These are phyloP conservation scores for Equus quagga DNA, from an alignment of 2,113 vertebrate species.

Conservation along the genomic window DNA sequence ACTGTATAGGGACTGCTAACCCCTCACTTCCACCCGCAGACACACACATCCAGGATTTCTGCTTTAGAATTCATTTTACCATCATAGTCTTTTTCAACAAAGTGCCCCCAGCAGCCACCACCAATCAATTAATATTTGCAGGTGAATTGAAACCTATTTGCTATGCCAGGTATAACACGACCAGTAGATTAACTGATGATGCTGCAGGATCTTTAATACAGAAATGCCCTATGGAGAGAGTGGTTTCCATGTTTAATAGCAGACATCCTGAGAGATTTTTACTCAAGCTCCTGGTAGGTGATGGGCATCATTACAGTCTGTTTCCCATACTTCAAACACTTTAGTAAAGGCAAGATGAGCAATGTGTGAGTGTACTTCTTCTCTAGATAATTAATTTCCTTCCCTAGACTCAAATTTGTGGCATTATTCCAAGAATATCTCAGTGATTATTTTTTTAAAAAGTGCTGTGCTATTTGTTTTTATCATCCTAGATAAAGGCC, in stretches of 20 bases:
- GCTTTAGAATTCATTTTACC: neutral
- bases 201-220: conserved; percentile 9
- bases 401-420: conserved; percentile 36
- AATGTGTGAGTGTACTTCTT: neutral
- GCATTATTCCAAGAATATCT: conserved; percentile 30
- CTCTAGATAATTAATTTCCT: conserved; percentile 32
- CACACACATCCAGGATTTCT: neutral
- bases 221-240: neutral
- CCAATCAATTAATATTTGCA: conserved; percentile 11
- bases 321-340: neutral
- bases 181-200: neutral
- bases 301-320: neutral
- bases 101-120: neutral
- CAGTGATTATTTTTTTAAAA: neutral
- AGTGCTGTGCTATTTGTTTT: conserved; percentile 40
- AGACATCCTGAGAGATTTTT: conserved; percentile 11
- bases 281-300: neutral
- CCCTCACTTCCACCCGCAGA: neutral
- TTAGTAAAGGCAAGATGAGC: conserved; percentile 20
- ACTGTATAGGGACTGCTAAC: neutral
- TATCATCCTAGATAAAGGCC: conserved; percentile 30
- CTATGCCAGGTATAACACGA: neutral
- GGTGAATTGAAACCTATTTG: neutral
- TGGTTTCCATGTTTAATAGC: neutral
- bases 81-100: neutral